Evolutionary conservation across 2,113 vertebrate genomes (phyloP).

Genomic region (Hoplias malabaricus): DNA sequence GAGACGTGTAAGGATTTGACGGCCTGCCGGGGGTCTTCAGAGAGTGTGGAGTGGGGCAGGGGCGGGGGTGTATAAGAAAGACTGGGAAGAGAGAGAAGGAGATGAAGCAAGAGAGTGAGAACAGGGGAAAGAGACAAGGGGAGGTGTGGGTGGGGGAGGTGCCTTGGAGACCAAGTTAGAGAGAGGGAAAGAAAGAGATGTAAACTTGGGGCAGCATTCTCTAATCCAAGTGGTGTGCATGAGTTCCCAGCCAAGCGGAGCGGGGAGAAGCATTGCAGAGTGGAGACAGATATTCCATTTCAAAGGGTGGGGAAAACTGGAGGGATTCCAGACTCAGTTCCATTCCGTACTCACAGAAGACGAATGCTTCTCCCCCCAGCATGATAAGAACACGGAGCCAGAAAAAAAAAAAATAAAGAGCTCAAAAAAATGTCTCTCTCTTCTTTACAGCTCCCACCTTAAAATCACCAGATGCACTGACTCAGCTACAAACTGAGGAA

Average conservation of each 20-base stretch:
- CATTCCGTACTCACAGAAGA: slow-evolving; percentile 23
- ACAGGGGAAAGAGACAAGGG: not conserved
- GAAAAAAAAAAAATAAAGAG: slow-evolving; percentile 41
- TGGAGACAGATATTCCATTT: slow-evolving; percentile 56
- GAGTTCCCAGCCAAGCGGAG: slow-evolving; percentile 40
- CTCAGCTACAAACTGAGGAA: slow-evolving; percentile 21
- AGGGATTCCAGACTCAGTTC: slow-evolving; percentile 31
- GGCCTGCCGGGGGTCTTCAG: slow-evolving; percentile 31
- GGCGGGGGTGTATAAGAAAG: not conserved
- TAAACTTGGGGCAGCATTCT: slow-evolving; percentile 35
- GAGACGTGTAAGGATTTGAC: slow-evolving; percentile 39
- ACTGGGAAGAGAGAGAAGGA: not conserved
- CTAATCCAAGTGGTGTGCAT: slow-evolving; percentile 34
- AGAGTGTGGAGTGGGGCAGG: not conserved
- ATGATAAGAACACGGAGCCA: slow-evolving; percentile 2
- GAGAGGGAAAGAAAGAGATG: slow-evolving; percentile 38
- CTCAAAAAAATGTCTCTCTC: slow-evolving; percentile 29
- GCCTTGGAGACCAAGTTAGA: slow-evolving; percentile 30
- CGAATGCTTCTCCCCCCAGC: slow-evolving; percentile 25
- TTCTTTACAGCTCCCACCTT: slow-evolving; percentile 18
- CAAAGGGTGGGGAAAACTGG: slow-evolving; percentile 42
- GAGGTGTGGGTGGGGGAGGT: not conserved
- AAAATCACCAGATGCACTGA: slow-evolving; percentile 15
- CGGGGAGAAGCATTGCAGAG: slow-evolving; percentile 32
- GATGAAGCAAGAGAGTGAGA: slow-evolving; percentile 49